Percentiles rank a stretch among this genome's conserved stretches.
Conservation (phyloP, 2,797 vertebrate genomes). For the Helostoma temminkii region DNA sequence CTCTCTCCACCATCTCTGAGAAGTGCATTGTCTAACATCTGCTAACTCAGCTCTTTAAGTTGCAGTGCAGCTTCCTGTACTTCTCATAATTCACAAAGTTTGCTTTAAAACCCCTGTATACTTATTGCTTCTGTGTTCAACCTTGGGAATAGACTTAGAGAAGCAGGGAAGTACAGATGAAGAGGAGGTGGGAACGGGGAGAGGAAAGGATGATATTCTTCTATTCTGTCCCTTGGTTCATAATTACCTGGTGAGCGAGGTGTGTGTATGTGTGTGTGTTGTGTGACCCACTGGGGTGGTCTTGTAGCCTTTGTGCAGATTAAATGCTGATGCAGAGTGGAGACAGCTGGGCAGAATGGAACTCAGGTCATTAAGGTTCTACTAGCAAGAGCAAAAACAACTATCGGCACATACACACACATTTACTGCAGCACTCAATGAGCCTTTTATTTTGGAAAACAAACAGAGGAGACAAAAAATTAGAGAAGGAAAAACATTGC, state of each 20-base stretch:
- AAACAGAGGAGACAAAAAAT: conserved; percentile 65
- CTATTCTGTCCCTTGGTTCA: conserved; percentile 63
- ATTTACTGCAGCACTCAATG: conserved; percentile 56
- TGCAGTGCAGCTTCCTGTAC: conserved; percentile 51
- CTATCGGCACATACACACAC: conserved; percentile 27
- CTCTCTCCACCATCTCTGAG: conserved; percentile 57
- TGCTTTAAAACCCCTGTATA: conserved; percentile 50
- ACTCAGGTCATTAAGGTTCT: conserved; percentile 77
- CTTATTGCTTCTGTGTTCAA: conserved; percentile 58
- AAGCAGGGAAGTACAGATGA: conserved; percentile 49
- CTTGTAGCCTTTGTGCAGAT: conserved; percentile 69
- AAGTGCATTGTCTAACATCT: conserved; percentile 70
- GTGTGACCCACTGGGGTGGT: conserved; percentile 72
- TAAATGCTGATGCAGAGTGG: conserved; percentile 79
- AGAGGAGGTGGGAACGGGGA: conserved; percentile 28
- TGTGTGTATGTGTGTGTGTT: conserved; percentile 37
- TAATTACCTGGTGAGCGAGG: conserved; percentile 75
- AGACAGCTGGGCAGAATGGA: conserved; percentile 77
- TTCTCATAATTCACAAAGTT: conserved; percentile 77
- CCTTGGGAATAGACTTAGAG: conserved; percentile 70
- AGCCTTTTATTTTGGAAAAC: conserved; percentile 77
- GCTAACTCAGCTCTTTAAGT: conserved; percentile 76
- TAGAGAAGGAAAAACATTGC: conserved; percentile 65
- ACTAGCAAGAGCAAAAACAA: conserved; percentile 67
- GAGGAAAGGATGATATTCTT: conserved; percentile 60